Evolutionary conservation across 2,797 vertebrate genomes (phyloP).

Genomic region (Corythornis leucogaster): DNA sequence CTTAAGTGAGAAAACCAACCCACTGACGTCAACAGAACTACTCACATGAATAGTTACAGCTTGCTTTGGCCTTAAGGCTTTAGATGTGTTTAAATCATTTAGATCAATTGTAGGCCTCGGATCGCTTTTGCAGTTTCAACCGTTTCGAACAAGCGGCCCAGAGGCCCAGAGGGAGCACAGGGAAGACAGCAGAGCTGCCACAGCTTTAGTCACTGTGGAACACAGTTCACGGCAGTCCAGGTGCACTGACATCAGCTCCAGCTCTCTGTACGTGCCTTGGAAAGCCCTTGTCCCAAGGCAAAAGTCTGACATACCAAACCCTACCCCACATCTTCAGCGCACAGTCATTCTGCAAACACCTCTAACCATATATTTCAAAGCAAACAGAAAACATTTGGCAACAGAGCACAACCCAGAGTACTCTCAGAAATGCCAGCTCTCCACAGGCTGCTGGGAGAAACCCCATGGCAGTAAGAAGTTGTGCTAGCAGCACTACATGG

Average conservation of each 20-base stretch:
- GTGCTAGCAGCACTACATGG: neutral
- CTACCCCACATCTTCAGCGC: neutral
- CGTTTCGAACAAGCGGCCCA: neutral
- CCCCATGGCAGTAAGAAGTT: neutral
- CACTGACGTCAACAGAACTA: slow-evolving; percentile 1
- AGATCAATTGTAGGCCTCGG: neutral
- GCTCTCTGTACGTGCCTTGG: neutral
- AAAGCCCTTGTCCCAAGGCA: neutral
- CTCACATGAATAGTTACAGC: neutral
- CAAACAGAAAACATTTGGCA: accelerated
- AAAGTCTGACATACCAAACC: neutral
- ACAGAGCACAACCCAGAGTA: accelerated
- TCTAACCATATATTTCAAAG: neutral
- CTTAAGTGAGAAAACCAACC: slow-evolving; percentile 2
- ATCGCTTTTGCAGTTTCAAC: neutral
- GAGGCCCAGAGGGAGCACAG: neutral
- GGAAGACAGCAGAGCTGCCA: neutral
- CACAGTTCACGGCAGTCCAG: neutral
- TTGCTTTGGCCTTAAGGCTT: slow-evolving; percentile 18
- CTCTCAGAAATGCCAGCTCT: neutral
- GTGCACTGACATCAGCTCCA: neutral
- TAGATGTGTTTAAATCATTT: slow-evolving; percentile 16
- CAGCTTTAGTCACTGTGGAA: neutral
- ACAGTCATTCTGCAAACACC: neutral
- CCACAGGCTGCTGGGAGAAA: neutral